Evolutionary conservation across 2,888 invertebrate genomes (phyloP).

Genomic region (Byasa hedistus): DNA sequence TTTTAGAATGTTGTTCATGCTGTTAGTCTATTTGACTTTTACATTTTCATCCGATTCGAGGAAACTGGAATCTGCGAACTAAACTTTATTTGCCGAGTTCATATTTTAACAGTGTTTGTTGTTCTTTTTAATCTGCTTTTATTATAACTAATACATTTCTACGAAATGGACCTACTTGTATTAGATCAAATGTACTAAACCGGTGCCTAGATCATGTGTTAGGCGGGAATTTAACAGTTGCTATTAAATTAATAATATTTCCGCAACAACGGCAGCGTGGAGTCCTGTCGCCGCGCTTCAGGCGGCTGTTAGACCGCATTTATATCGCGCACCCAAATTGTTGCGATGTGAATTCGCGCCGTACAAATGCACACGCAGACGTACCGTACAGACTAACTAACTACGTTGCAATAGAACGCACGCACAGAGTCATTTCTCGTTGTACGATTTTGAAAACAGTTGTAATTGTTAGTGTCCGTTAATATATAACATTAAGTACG

Average conservation of each 20-base stretch:
- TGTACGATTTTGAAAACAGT: slow-evolving; percentile 2
- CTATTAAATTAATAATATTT: slow-evolving; percentile 17
- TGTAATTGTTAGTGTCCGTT: slow-evolving; percentile 6
- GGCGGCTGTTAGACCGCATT: slow-evolving; percentile 24
- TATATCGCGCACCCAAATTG: slow-evolving; percentile 15
- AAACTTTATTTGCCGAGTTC: too few relatives aligned
- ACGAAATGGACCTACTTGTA: too few relatives aligned
- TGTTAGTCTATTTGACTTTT: too few relatives aligned
- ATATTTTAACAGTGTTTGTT: too few relatives aligned
- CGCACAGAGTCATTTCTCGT: slow-evolving; percentile 1
- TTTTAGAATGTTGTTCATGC: too few relatives aligned
- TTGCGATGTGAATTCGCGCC: slow-evolving; percentile 11
- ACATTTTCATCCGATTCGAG: too few relatives aligned
- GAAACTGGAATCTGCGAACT: too few relatives aligned
- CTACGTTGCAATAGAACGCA: slow-evolving; percentile 1
- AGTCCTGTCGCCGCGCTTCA: slow-evolving; percentile 15
- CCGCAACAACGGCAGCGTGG: slow-evolving; percentile 5
- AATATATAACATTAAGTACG: too few relatives aligned
- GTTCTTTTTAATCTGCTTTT: too few relatives aligned
- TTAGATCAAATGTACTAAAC: too few relatives aligned
- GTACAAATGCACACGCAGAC: slow-evolving; percentile 2
- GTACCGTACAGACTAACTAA: slow-evolving; percentile 17
- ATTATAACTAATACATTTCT: too few relatives aligned
- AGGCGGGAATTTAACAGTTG: slow-evolving; percentile 5
- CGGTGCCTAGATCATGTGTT: too few relatives aligned